These are phyloP conservation scores for Anthoptus insignis DNA, from an alignment of 2,888 invertebrate genomes.

Conservation along the genomic window DNA sequence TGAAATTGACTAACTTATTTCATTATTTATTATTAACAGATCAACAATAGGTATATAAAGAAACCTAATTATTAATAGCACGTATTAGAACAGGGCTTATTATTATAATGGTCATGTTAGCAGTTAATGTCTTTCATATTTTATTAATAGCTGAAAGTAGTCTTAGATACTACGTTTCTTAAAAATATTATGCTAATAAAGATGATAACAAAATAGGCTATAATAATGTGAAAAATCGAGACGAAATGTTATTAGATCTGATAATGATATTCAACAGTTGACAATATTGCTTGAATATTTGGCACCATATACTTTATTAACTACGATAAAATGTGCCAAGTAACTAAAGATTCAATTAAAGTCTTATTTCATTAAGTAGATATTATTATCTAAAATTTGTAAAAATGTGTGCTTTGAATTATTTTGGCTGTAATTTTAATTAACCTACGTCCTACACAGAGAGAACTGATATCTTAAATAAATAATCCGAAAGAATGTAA, in stretches of 20 bases:
- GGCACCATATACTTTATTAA: background rate
- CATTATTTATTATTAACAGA: slow-evolving; percentile 31
- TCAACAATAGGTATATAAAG: slow-evolving; percentile 25
- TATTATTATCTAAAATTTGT: too few species aligned
- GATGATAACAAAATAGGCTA: background rate
- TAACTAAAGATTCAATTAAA: too few species aligned
- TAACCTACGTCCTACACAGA: background rate
- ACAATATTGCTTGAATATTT: background rate
- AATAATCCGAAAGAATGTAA: slow-evolving; percentile 24
- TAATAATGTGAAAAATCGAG: background rate
- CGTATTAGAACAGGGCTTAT: slow-evolving; percentile 23
- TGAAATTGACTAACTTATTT: slow-evolving; percentile 19
- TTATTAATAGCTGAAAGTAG: slow-evolving; percentile 19
- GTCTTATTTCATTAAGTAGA: too few species aligned
- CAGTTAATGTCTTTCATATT: slow-evolving; percentile 49
- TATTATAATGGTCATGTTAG: slow-evolving; percentile 35
- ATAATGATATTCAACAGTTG: background rate
- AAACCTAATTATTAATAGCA: slow-evolving; percentile 31
- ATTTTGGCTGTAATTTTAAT: slow-evolving; percentile 3
- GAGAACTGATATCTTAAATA: slow-evolving; percentile 10
- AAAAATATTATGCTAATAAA: slow-evolving; percentile 10
- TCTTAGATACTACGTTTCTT: slow-evolving; percentile 21
- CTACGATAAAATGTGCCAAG: background rate
- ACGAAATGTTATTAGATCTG: slow-evolving; percentile 12
- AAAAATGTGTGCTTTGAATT: too few species aligned